A percentile compares a stretch with the other conserved stretches of the same genome.
Conservation (phyloP, 1,140 invertebrate genomes). For the Agraylea sexmaculata region DNA sequence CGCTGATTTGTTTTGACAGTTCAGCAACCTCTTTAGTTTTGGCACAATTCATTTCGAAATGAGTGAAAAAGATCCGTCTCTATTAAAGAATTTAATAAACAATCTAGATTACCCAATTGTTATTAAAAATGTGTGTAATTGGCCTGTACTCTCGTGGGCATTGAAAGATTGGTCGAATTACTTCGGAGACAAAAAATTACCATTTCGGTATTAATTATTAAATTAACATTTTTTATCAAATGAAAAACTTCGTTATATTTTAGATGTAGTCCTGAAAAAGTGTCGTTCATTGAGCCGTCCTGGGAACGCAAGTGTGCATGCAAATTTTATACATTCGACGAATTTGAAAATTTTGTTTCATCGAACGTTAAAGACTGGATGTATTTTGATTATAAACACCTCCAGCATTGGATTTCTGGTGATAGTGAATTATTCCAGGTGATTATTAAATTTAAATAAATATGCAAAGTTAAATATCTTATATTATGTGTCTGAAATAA, state of each 20-base stretch:
- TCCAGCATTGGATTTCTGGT: conserved; percentile 54
- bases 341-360: conserved; percentile 45
- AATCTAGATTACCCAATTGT: conserved; percentile 12
- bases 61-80: too few species aligned
- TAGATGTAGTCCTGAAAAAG: conserved; percentile 29
- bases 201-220: too few species aligned
- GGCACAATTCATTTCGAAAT: too few species aligned
- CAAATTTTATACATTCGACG: conserved; percentile 44
- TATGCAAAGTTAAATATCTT: conserved; percentile 13
- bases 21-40: too few species aligned
- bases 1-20: too few species aligned
- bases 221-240: too few species aligned
- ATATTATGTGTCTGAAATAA: conserved; percentile 13
- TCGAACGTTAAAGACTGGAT: conserved; percentile 44
- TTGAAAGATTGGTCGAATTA: conserved; percentile 38
- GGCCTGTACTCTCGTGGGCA: conserved; percentile 31
- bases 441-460: conserved; percentile 16
- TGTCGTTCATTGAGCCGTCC: conserved; percentile 47
- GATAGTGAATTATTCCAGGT: conserved; percentile 49
- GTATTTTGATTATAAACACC: conserved; percentile 80
- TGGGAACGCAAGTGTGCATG: conserved; percentile 59
- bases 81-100: conserved; percentile 13
- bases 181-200: conserved; percentile 31
- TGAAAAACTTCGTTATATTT: too few species aligned
- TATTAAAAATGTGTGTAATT: conserved; percentile 22